These are phyloP conservation scores for Agrenia bidenticulata DNA, from an alignment of 2,888 invertebrate genomes.

Conservation along the genomic window DNA sequence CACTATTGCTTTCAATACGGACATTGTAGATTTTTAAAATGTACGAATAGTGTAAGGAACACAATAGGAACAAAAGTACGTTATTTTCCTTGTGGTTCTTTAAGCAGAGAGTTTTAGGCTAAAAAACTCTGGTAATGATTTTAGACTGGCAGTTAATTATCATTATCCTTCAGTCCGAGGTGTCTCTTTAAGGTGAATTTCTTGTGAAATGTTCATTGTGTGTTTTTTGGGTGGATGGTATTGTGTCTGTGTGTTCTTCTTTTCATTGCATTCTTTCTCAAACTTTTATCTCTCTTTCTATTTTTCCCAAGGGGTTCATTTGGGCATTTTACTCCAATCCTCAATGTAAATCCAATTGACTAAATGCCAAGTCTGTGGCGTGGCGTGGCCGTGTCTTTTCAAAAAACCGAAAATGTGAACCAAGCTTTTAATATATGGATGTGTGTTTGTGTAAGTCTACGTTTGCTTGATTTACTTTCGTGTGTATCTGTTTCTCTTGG, in stretches of 20 bases:
- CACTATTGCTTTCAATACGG: neutral
- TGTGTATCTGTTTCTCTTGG: slow-evolving; percentile 4
- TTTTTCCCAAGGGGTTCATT: slow-evolving; percentile 7
- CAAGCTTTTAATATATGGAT: neutral
- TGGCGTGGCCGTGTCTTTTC: too few species aligned
- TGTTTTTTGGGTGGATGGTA: too few species aligned
- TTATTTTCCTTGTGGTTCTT: neutral
- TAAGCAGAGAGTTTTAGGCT: neutral
- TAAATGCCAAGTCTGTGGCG: slow-evolving; percentile 1
- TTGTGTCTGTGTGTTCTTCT: neutral
- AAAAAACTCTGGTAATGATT: neutral
- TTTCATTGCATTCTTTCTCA: neutral
- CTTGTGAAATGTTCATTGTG: neutral
- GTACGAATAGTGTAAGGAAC: too few species aligned
- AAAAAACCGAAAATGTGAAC: too few species aligned
- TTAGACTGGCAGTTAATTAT: slow-evolving; percentile 1
- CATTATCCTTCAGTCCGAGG: neutral
- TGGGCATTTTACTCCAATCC: neutral
- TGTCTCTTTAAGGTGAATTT: slow-evolving; percentile 8
- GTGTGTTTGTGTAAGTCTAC: neutral
- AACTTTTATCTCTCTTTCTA: slow-evolving; percentile 1
- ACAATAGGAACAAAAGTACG: neutral
- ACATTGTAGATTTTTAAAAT: neutral
- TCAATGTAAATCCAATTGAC: slow-evolving; percentile 5
- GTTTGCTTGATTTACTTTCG: neutral